phyloP scores from a whole-genome alignment of 1,140 invertebrate genomes.

The Fopius arisanus region DNA sequence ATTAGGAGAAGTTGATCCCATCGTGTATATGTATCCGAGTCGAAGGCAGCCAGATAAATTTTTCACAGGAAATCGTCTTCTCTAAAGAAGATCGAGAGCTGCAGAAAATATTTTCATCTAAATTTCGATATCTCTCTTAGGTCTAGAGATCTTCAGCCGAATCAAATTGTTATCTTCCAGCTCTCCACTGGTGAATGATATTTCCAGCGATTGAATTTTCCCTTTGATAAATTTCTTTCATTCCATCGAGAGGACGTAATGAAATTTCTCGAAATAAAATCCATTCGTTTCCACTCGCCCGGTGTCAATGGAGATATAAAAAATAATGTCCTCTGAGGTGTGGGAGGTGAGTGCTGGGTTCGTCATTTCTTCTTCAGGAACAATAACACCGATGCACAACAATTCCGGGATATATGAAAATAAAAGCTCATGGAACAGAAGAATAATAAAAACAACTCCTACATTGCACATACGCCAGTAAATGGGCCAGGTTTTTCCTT shows the following conservation, averaged over 20 bases:
- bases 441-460: background rate
- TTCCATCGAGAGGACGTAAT: background rate
- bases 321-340: slow-evolving; percentile 1
- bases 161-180: no score
- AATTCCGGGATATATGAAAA: background rate
- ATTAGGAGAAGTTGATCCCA: no score
- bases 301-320: slow-evolving; percentile 9
- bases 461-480: background rate
- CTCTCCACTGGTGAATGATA: no score
- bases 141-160: no score
- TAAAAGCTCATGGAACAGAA: no score
- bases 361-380: slow-evolving; percentile 6
- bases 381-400: background rate
- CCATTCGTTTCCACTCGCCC: background rate
- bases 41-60: no score
- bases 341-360: background rate
- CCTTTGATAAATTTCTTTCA: background rate
- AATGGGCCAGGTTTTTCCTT: background rate
- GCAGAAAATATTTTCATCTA: no score
- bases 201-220: background rate
- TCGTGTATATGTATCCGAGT: no score
- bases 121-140: no score
- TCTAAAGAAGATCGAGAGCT: no score
- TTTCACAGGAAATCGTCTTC: no score
- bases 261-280: background rate